Base-by-base conservation (phyloP, 2,113 vertebrate genomes). In the Campylomormyrus tamandua region DNA sequence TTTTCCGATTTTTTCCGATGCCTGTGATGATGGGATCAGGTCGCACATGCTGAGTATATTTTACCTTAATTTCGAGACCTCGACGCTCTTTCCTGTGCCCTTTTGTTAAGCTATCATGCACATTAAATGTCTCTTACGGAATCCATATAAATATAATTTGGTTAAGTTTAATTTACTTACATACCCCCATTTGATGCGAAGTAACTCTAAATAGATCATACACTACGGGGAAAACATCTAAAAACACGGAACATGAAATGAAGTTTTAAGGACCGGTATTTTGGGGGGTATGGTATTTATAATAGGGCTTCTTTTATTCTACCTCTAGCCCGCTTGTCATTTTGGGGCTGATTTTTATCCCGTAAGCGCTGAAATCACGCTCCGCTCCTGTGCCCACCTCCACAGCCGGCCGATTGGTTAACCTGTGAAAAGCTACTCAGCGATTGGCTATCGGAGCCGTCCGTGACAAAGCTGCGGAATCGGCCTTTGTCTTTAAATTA, bases 1-100 rank as follows among this genome's bases (percentile, higher is more conserved):
- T 95, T 96, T 98, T 94, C 97, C 96, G 89, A 95, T 96, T 92
- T 97, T 97, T 94, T 96, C 95, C n/a, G 94, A 92, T 31, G 96
- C 93, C 92, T 96, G 95, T 87, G 96, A 93, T 90, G 95, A 95
- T 88, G 97, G 96, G 96, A 97, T 95, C 91, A 95, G 92, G 93
- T 96, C 97, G 94, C 97, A 96, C 96, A 96, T 95, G 74, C 90
- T 39, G 58, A 1, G 31, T 19, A 50, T 17, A 31, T 85, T 39
- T 46, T 24, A 46, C 15, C 0, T 24, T 46, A 48, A 84, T 24
- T 35, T 35, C 39, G 87, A 4, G 84, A 77, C 15, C 87, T 49
- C 42, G 85, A 3, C n/a, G 90, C 58, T 74, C 31, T 89, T 86
- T 48, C 15, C 87, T 91, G 91, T 90, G 53, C 90, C 88, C 74